Evolutionary conservation across 2,113 vertebrate genomes (phyloP).

Genomic region (Eira barbara): DNA sequence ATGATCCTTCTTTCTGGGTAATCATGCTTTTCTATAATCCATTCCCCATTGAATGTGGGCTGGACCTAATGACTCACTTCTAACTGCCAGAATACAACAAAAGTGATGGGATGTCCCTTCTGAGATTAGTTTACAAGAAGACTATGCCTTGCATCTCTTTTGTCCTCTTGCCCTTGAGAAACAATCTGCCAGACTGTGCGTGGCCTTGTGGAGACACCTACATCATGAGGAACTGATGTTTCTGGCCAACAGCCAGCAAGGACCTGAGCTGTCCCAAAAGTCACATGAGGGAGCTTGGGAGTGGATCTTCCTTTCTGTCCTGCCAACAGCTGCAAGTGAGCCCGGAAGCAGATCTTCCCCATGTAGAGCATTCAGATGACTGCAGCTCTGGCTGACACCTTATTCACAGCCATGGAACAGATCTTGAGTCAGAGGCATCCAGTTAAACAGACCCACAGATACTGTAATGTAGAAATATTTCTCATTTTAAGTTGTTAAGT

Average conservation of each 20-base stretch:
- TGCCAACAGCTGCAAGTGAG: conserved; percentile 9
- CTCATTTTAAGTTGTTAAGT: conserved; percentile 12
- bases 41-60: neutral
- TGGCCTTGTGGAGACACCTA: neutral
- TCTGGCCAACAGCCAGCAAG: neutral
- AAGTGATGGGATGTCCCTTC: neutral
- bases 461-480: neutral
- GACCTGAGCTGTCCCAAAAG: neutral
- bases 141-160: neutral
- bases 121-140: neutral
- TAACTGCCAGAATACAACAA: neutral
- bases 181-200: neutral
- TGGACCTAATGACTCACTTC: neutral
- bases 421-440: neutral
- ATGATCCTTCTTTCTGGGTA: neutral
- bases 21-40: neutral
- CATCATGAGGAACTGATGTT: neutral
- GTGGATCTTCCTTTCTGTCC: neutral
- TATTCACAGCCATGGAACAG: neutral
- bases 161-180: neutral
- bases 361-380: neutral
- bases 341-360: neutral
- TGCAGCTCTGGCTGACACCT: neutral
- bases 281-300: neutral
- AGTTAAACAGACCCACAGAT: conserved; percentile 23